Percentiles rank a stretch among this genome's conserved stretches.
Conservation (phyloP, 1,140 invertebrate genomes). For the Xylocopa sonorina region DNA sequence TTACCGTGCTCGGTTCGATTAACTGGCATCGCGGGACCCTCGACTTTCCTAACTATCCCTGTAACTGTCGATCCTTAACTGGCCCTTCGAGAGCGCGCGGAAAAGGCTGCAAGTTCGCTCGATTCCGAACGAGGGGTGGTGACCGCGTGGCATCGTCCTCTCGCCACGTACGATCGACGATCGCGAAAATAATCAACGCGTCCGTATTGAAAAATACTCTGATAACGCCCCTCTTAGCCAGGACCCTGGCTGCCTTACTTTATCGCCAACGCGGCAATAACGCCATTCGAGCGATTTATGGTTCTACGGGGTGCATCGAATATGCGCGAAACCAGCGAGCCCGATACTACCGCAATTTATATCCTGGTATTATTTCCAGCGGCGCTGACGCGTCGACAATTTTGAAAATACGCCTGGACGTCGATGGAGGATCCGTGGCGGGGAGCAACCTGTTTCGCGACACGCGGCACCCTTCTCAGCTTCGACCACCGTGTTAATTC, state of each 20-base stretch:
- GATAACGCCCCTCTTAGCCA: too few species aligned
- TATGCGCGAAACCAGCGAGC: neutral
- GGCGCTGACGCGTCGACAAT: neutral
- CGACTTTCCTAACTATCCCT: constrained; percentile 18
- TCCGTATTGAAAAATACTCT: too few species aligned
- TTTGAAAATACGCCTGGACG: neutral
- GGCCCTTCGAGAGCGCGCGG: neutral
- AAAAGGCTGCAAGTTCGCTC: neutral
- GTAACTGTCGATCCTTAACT: neutral
- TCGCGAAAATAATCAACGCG: too few species aligned
- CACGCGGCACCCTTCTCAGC: neutral
- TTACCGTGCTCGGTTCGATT: constrained; percentile 12
- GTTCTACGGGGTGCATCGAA: neutral
- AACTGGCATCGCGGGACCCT: neutral
- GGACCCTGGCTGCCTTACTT: too few species aligned
- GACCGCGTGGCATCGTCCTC: too few species aligned
- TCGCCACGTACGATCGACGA: too few species aligned
- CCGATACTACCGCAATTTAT: neutral
- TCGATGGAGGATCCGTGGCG: neutral
- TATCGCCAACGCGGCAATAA: neutral
- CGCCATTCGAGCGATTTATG: neutral
- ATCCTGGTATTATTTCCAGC: neutral
- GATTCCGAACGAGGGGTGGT: too few species aligned
- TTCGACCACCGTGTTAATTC: neutral
- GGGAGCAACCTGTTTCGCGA: neutral